Conservation (phyloP, 1,140 invertebrate genomes). For the Drosophila santomea region DNA sequence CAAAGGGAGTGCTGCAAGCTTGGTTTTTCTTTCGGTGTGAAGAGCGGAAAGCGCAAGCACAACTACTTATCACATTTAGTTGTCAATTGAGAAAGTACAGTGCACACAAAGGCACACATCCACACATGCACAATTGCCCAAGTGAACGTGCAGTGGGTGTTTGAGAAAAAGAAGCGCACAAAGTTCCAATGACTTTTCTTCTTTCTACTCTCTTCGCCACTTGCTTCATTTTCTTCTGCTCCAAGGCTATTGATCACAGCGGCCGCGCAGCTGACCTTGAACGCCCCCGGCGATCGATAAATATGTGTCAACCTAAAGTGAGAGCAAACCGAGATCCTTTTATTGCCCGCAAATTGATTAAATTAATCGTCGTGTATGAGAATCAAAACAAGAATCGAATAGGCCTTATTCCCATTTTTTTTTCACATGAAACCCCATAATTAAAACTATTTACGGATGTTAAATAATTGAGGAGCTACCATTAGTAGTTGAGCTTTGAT, state of each 20-base stretch:
- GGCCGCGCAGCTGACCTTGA: slow-evolving; percentile 43
- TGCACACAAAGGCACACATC: slow-evolving; percentile 6
- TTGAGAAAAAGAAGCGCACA: slow-evolving; percentile 6
- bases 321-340: slow-evolving; percentile 45
- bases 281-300: slow-evolving; percentile 16
- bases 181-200: slow-evolving; percentile 40
- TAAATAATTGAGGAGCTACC: neutral
- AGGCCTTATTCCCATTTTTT: neutral
- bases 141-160: slow-evolving; percentile 13
- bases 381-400: slow-evolving; percentile 27
- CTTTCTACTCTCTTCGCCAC: neutral
- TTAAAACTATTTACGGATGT: neutral
- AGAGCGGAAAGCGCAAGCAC: neutral
- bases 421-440: neutral
- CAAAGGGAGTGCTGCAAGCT: no score
- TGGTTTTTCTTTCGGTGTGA: neutral
- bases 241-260: slow-evolving; percentile 28
- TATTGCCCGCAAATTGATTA: slow-evolving; percentile 67
- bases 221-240: neutral
- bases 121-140: neutral
- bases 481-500: neutral
- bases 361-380: slow-evolving; percentile 46
- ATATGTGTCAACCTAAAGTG: slow-evolving; percentile 33
- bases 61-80: slow-evolving; percentile 45
- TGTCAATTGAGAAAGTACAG: slow-evolving; percentile 63